Percentiles rank a stretch among this genome's conserved stretches.
Conservation (phyloP, 2,797 vertebrate species). For the Toxotes lorentzi region DNA sequence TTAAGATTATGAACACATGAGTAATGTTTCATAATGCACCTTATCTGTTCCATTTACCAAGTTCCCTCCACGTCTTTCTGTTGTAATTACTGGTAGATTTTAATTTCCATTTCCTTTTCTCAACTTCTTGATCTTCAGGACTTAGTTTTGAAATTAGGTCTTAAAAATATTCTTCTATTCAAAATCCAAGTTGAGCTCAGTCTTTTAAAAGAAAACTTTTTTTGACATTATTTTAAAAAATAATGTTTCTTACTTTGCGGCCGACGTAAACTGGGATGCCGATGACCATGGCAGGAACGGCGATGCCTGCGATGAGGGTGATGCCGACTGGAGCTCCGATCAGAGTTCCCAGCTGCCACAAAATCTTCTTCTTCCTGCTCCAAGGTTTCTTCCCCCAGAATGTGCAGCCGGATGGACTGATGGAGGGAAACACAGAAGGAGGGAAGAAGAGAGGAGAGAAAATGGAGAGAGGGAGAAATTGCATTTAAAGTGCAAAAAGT, state of each 20-base stretch:
- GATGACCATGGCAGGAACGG: slow-evolving; percentile 98
- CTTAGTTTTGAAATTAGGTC: background rate
- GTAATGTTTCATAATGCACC: background rate
- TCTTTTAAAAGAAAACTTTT: background rate
- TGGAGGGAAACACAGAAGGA: slow-evolving; percentile 19
- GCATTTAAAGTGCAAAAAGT: background rate
- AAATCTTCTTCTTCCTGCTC: slow-evolving; percentile 99
- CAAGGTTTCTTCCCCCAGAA: slow-evolving; percentile 99
- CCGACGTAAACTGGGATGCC: slow-evolving; percentile 98
- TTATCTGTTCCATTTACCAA: slow-evolving; percentile 3
- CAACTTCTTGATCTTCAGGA: background rate
- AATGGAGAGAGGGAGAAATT: too few relatives aligned
- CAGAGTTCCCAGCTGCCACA: slow-evolving; percentile 98
- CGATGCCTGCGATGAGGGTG: slow-evolving; percentile 97
- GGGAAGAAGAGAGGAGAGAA: background rate
- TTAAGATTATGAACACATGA: background rate
- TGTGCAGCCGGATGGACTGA: slow-evolving; percentile 96
- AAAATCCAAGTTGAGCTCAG: background rate
- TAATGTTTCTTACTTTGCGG: slow-evolving; percentile 90
- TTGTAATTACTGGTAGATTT: too few relatives aligned
- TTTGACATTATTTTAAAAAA: background rate
- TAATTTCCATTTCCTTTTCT: background rate
- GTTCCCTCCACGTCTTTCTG: background rate
- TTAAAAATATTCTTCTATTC: background rate
- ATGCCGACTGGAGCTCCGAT: slow-evolving; percentile 98